Base-by-base conservation (phyloP, 2,888 invertebrate genomes). In the Vannuccia rotundouncinata region DNA sequence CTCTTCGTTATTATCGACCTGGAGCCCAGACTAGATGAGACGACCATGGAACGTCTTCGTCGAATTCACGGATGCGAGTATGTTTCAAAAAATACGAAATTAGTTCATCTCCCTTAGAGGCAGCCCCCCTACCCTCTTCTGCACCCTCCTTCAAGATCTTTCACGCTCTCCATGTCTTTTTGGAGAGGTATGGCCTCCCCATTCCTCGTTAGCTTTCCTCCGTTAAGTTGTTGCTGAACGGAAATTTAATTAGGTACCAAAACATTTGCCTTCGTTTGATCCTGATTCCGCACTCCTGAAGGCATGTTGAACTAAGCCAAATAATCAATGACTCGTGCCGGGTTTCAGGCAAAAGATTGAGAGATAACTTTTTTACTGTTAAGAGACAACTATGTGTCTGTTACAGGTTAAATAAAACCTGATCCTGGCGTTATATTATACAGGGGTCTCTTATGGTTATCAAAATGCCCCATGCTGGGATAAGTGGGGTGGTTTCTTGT, bases 61-160 rank as follows among this genome's bases (percentile, higher is more conserved):
- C 5, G 66, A 66, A 66, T 66, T 22, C 66, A 66, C 66, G 66
- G 66, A n/a, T 66, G 66, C 66, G 22, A 66, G 66, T 66, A 66
- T 17, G 66, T 66, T 45, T 45, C n/a, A n/a, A 45, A 5, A 45
- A 45, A 45, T 45, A 17, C 45, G 5, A 17, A 45, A 45, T 13
- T 45, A 45, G 5, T 45, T 45, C 17, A 45, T 45, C 45, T n/a
- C n/a, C 5, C 45, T 45, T 45, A 45, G 45, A n/a, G n/a, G n/a
- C n/a, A n/a, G n/a, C n/a, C 17, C 45, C 17, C 45, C 17, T 45
- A 17, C 45, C 17, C 45, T 45, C 17, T 45, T 17, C 17, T 5
- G 5, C 45, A 13, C 45, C 17, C 45, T 17, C 45, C 45, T 45
- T 45, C 17, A n/a, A n/a, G n/a, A 45, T 45, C 45, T 45, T 45